A percentile compares a stretch with the other conserved stretches of the same genome.
phyloP scores from a whole-genome alignment of 2,113 vertebrate species.

The Calidris pugnax region DNA sequence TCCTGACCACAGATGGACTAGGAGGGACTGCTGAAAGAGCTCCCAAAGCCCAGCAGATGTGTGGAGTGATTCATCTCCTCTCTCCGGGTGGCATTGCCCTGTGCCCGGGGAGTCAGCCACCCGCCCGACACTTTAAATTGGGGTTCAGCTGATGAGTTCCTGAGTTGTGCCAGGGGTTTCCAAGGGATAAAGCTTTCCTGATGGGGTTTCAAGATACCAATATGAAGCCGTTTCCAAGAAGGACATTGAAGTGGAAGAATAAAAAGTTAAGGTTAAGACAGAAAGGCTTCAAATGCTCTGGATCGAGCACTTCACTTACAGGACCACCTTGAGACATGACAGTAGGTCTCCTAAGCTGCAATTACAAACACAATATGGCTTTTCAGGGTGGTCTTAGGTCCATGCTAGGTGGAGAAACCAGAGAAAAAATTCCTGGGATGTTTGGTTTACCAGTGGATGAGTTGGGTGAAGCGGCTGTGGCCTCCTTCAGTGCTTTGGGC shows the following conservation, averaged over 20 bases:
- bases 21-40: not conserved
- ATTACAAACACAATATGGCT: not conserved
- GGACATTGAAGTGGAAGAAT: not conserved
- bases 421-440: not conserved
- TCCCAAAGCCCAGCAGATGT: not conserved
- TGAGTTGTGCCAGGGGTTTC: not conserved
- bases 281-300: not conserved
- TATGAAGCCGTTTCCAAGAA: not conserved
- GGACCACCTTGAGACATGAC: not conserved
- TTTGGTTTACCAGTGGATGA: not conserved
- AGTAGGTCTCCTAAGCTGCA: not conserved
- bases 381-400: not conserved
- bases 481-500: not conserved
- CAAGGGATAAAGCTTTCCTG: not conserved
- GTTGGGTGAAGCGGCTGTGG: not conserved
- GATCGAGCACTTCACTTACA: not conserved
- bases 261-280: not conserved
- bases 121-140: rapidly evolving
- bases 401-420: not conserved
- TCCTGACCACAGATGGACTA: not conserved
- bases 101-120: not conserved
- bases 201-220: not conserved
- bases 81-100: not conserved
- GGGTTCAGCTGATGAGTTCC: not conserved
- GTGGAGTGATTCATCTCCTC: rapidly evolving